phyloP scores from a whole-genome alignment of 2,113 vertebrate species.

The Periophthalmodon schlosseri region DNA sequence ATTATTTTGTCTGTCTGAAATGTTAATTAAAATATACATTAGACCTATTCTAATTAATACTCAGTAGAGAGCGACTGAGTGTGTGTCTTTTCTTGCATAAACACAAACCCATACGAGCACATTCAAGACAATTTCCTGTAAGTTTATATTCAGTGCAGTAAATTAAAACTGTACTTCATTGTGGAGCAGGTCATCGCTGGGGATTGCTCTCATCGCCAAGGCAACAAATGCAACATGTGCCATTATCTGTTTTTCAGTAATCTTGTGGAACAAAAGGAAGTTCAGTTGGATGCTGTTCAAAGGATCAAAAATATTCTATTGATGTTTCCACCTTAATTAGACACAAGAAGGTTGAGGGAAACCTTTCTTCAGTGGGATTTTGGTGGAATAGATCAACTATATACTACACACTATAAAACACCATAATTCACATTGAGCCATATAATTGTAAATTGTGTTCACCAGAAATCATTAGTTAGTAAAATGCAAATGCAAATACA shows the following conservation, averaged over 20 bases:
- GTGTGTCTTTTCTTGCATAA: background rate
- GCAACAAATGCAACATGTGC: slow-evolving; percentile 52
- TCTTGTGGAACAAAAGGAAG: slow-evolving; percentile 55
- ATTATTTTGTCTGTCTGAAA: background rate
- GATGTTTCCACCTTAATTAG: slow-evolving; percentile 43
- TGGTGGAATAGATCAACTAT: background rate
- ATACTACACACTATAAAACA: too few relatives aligned
- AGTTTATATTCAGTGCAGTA: background rate
- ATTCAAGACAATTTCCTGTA: background rate
- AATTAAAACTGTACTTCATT: background rate
- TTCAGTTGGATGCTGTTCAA: background rate
- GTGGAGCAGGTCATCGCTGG: too few relatives aligned
- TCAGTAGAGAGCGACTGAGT: background rate
- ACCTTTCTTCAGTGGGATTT: background rate
- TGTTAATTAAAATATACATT: background rate
- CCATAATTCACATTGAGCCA: too few relatives aligned
- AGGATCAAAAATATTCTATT: slow-evolving; percentile 50
- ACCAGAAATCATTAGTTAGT: too few relatives aligned
- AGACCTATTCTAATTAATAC: background rate
- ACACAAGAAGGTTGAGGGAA: slow-evolving; percentile 1
- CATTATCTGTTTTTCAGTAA: slow-evolving; percentile 38
- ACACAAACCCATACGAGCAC: too few relatives aligned
- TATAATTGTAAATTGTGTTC: too few relatives aligned
- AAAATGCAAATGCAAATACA: too few relatives aligned
- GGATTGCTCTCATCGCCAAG: slow-evolving; percentile 11